Percentiles rank a stretch among this genome's conserved stretches.
Evolutionary conservation across 2,797 vertebrate genomes (phyloP).

Genomic region (Pseudochromis fuscus): DNA sequence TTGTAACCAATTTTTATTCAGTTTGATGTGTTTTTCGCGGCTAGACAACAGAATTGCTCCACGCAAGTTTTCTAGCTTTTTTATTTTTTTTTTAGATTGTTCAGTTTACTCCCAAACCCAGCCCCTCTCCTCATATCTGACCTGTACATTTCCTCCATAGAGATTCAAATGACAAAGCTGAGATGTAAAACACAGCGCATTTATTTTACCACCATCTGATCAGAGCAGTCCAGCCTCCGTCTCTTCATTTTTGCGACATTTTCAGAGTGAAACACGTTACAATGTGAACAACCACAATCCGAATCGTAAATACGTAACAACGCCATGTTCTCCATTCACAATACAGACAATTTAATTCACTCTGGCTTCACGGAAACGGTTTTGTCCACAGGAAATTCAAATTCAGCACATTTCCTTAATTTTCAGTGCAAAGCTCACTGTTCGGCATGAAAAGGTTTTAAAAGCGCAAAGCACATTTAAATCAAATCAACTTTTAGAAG

Average conservation of each 20-base stretch:
- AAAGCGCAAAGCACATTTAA: neutral
- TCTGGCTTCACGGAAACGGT: neutral
- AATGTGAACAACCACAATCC: neutral
- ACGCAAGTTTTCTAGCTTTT: neutral
- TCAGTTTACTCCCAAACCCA: neutral
- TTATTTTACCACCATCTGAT: neutral
- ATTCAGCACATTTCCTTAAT: accelerated
- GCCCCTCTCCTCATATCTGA: neutral
- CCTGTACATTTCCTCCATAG: neutral
- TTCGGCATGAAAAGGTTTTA: neutral
- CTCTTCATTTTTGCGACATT: neutral
- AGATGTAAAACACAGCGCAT: neutral
- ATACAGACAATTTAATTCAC: neutral
- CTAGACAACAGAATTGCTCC: neutral
- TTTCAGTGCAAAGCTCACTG: neutral
- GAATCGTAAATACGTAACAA: neutral
- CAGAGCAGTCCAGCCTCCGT: neutral
- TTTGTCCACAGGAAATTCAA: accelerated
- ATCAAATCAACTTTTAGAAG: neutral
- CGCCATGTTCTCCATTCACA: neutral
- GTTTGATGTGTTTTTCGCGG: neutral
- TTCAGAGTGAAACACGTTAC: neutral
- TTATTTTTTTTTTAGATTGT: neutral
- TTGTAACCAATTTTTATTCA: neutral
- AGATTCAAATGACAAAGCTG: neutral